These are phyloP conservation scores for Ernsta delagoae DNA, from an alignment of 2,888 invertebrate species.

Conservation along the genomic window DNA sequence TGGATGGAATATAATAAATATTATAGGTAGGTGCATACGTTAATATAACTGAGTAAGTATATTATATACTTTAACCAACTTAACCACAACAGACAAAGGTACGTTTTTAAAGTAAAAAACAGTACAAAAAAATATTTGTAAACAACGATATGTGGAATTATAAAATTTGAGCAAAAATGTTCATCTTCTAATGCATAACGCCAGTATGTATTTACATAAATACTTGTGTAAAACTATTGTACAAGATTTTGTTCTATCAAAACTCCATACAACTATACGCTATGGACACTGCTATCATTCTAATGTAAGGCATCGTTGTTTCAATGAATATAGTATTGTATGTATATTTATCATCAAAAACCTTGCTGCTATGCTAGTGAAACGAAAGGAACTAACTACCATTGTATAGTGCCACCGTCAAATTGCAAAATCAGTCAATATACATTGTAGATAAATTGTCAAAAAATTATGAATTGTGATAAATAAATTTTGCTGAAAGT, in stretches of 20 bases:
- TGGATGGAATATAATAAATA: background rate
- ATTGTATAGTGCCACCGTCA: background rate
- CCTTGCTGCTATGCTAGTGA: slow-evolving; percentile 22
- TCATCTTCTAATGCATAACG: slow-evolving; percentile 3
- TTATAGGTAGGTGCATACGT: too few species aligned
- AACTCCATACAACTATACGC: slow-evolving; percentile 23
- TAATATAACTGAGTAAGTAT: too few species aligned
- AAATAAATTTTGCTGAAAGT: too few species aligned
- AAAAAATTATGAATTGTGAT: background rate
- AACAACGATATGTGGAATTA: slow-evolving; percentile 23
- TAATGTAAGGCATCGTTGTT: slow-evolving; percentile 33
- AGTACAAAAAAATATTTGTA: background rate
- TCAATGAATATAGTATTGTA: slow-evolving; percentile 19
- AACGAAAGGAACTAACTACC: slow-evolving; percentile 26
- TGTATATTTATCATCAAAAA: slow-evolving; percentile 15
- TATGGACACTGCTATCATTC: slow-evolving; percentile 28
- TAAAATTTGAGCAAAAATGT: slow-evolving; percentile 25
- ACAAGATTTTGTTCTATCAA: slow-evolving; percentile 26
- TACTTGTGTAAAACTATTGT: slow-evolving; percentile 21
- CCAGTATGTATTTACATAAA: slow-evolving; percentile 2
- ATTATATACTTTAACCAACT: background rate
- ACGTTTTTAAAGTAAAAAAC: background rate
- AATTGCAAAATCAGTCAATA: background rate
- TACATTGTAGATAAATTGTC: background rate
- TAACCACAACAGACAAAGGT: background rate